Percentiles rank a stretch among this genome's conserved stretches.
Conservation (phyloP, 2,113 vertebrate genomes). For the Trinectes maculatus region DNA sequence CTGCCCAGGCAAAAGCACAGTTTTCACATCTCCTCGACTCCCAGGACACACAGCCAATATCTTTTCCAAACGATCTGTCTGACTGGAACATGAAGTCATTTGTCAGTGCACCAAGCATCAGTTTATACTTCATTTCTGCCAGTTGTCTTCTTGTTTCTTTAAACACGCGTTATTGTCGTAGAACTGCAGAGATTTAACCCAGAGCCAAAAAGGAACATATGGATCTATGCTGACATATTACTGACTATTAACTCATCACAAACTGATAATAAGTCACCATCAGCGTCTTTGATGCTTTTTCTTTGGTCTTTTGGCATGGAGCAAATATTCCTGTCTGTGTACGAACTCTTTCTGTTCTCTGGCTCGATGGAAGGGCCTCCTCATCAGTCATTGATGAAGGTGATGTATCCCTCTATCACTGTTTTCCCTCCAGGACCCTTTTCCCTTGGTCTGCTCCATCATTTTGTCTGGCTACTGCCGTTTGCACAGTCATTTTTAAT, state of each 20-base stretch:
- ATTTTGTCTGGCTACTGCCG: constrained; percentile 38
- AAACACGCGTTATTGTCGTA: no score
- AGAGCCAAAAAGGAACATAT: constrained; percentile 13
- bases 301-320: constrained; percentile 20
- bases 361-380: constrained; percentile 23
- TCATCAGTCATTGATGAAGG: constrained; percentile 32
- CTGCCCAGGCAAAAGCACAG: constrained; percentile 23
- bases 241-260: constrained; percentile 41
- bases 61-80: constrained; percentile 45
- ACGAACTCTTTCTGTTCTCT: constrained; percentile 37
- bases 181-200: not conserved
- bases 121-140: constrained; percentile 13
- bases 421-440: no score
- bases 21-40: constrained; percentile 52
- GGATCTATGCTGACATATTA: constrained; percentile 25
- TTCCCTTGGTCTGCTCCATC: constrained; percentile 35
- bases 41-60: constrained; percentile 41
- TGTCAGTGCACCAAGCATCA: constrained; percentile 27
- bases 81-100: constrained; percentile 42
- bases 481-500: constrained; percentile 35
- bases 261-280: constrained; percentile 37
- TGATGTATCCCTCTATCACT: constrained; percentile 4
- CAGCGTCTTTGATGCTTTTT: constrained; percentile 27
- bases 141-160: constrained; percentile 2
- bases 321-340: constrained; percentile 22